These are phyloP conservation scores for Arctocebus calabarensis DNA, from an alignment of 2,797 vertebrate genomes.

Conservation along the genomic window DNA sequence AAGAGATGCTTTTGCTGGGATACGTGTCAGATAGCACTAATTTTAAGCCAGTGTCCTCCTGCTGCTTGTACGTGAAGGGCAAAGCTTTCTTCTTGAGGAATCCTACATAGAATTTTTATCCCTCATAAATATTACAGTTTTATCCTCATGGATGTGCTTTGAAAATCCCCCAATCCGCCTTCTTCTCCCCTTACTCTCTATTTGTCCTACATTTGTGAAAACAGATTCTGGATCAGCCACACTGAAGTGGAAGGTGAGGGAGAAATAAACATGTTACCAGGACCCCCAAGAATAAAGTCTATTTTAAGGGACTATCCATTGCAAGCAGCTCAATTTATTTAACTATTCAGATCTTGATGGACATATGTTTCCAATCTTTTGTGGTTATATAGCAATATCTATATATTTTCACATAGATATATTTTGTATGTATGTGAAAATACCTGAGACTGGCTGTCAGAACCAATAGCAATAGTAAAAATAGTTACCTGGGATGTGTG, in stretches of 20 bases:
- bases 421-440: neutral
- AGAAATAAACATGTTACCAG: neutral
- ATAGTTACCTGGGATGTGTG: neutral
- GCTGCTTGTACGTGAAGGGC: neutral
- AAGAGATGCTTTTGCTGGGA: neutral
- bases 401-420: neutral
- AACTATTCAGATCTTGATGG: neutral
- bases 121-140: neutral
- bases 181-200: neutral
- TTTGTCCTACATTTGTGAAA: neutral
- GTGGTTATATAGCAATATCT: neutral
- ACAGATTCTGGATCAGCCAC: neutral
- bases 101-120: neutral
- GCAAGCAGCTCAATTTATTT: neutral
- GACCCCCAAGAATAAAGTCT: neutral
- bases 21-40: neutral
- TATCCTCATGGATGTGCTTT: neutral
- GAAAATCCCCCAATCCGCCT: neutral
- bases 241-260: neutral
- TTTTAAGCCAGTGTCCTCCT: neutral
- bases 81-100: constrained; percentile 22
- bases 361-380: neutral
- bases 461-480: constrained; percentile 14
- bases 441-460: neutral
- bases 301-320: neutral